Evolutionary conservation across 2,888 invertebrate species (phyloP), one percentile per base, ranked within the genome.

Genomic region (Drosophila villosipedis): DNA sequence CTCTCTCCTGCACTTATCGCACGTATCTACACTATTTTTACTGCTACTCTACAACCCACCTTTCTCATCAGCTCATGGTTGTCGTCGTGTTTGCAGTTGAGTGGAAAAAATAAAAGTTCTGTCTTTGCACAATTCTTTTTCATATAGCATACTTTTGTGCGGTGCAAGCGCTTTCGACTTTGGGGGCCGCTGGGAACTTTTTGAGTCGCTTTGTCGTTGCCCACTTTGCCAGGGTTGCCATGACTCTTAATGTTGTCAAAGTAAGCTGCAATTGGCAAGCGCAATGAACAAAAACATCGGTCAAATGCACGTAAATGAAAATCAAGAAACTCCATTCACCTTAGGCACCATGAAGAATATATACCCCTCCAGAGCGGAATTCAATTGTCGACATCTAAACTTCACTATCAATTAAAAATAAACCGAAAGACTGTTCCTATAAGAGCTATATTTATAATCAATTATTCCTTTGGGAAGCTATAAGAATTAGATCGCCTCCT

Each of bases 21-120:
- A 83, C 76, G 68, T 78, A 78, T 85, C 83, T 84, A 80, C 81
- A 85, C 84, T 80, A 83, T 76, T 76, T 77, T 66, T 57, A 69
- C 54, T 41, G 39, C 50, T 35, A 57, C 61, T 68, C 59, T 30
- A 59, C n/a, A 39, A 22, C 16, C 3, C 1, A 12, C 14, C 54
- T 50, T 6, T 37, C n/a, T 19, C 22, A 14, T 43, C 7, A 22
- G 22, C 37, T 19, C 33, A 50, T 39, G 66, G 50, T 67, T 60
- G 65, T 59, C 52, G 47, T 50, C 62, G 55, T 37, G 65, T 81
- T 73, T 49, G 61, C 61, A 47, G 54, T 66, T 49, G 77, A 80
- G 78, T 76, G 68, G 76, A 75, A 63, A 37, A 37, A 30, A 0
- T 10, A 35, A 16, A 39, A 74, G 66, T 84, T 73, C 84, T 76